These are phyloP conservation scores for Scaptomyza graminum DNA, from an alignment of 1,140 invertebrate species.

Conservation along the genomic window DNA sequence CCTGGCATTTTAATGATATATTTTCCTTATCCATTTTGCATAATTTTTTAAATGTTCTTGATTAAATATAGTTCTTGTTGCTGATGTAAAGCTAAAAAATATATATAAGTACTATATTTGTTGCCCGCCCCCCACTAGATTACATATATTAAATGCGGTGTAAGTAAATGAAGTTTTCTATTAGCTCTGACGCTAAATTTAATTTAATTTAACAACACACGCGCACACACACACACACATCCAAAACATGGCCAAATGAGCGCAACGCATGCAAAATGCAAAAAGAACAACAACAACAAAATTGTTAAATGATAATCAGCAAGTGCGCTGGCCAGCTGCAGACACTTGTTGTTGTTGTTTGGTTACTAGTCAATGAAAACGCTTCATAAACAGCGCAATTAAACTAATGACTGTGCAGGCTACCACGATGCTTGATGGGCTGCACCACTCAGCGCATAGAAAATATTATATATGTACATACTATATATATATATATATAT, in stretches of 20 bases:
- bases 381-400: slow-evolving; percentile 79
- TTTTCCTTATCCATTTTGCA: background rate
- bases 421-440: slow-evolving; percentile 21
- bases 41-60: background rate
- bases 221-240: slow-evolving; percentile 14
- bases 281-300: slow-evolving; percentile 21
- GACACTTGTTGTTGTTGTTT: slow-evolving; percentile 38
- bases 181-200: slow-evolving; percentile 76
- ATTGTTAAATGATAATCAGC: slow-evolving; percentile 60
- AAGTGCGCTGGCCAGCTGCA: slow-evolving; percentile 38
- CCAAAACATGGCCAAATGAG: slow-evolving; percentile 54
- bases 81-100: background rate
- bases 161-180: slow-evolving; percentile 62
- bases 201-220: slow-evolving; percentile 75
- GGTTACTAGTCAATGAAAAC: slow-evolving; percentile 41
- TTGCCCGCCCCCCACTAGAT: slow-evolving; percentile 12
- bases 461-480: slow-evolving; percentile 3
- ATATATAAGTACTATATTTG: background rate
- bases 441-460: slow-evolving; percentile 40
- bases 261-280: slow-evolving; percentile 56
- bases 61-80: slow-evolving; percentile 6
- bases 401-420: slow-evolving; percentile 78
- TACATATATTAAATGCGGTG: slow-evolving; percentile 29
- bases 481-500: too few species aligned
- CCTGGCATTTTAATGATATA: background rate